phyloP scores from a whole-genome alignment of 2,888 invertebrate genomes.

The Drosophila stalkeri region DNA sequence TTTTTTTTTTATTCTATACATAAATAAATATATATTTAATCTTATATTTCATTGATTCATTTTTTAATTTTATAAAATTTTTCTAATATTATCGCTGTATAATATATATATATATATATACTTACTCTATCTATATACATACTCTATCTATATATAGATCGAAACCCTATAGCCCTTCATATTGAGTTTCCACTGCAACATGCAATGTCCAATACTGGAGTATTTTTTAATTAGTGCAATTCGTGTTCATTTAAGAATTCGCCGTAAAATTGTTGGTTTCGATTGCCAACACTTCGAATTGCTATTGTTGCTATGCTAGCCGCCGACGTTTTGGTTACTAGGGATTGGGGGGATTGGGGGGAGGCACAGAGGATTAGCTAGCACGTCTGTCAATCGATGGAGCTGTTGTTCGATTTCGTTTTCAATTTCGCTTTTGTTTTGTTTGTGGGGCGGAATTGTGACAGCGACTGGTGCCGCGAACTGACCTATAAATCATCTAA shows the following conservation, averaged over 20 bases:
- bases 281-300: conserved; percentile 45
- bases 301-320: background rate
- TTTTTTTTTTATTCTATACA: no score
- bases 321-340: background rate
- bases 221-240: conserved; percentile 69
- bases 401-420: conserved; percentile 64
- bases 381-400: conserved; percentile 60
- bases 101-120: no score
- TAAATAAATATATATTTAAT: no score
- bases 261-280: conserved; percentile 49
- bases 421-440: conserved; percentile 61
- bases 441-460: conserved; percentile 14
- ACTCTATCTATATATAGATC: background rate
- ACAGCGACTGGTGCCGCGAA: conserved; percentile 22
- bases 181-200: conserved; percentile 20
- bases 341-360: background rate
- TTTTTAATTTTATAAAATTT: no score
- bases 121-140: no score
- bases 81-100: no score
- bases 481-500: conserved; percentile 79
- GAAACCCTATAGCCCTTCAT: background rate
- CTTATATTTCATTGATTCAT: no score
- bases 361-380: background rate
- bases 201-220: conserved; percentile 32
- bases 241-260: conserved; percentile 26